phyloP scores from a whole-genome alignment of 2,888 invertebrate genomes.

The Gryllus longicercus region DNA sequence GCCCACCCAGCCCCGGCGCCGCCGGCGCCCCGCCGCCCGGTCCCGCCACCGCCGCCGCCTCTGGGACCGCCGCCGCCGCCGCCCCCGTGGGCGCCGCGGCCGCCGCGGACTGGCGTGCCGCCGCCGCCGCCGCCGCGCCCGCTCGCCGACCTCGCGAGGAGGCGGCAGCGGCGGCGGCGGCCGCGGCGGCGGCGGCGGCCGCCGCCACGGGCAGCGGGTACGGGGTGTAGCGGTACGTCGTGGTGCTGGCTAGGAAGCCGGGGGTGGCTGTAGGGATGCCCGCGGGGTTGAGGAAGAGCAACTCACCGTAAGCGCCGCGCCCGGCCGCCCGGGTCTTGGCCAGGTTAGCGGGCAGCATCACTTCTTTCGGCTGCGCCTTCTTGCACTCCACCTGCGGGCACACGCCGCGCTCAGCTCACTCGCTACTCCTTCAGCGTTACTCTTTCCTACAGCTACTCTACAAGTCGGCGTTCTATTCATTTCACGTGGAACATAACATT shows the following conservation, averaged over 20 bases:
- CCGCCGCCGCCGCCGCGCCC: slow-evolving; percentile 47
- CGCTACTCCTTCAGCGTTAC: no score
- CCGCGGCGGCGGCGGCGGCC: slow-evolving; percentile 36
- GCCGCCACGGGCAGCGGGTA: slow-evolving; percentile 57
- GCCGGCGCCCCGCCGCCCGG: no score
- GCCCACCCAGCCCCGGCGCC: no score
- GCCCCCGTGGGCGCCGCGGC: slow-evolving; percentile 49
- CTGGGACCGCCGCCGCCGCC: slow-evolving; percentile 46
- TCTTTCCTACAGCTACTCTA: no score
- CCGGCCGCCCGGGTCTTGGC: slow-evolving; percentile 93
- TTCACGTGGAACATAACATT: no score
- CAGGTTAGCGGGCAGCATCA: slow-evolving; percentile 96
- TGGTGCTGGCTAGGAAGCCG: slow-evolving; percentile 46
- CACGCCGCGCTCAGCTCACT: neutral
- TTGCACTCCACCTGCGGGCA: slow-evolving; percentile 95
- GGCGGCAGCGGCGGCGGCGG: slow-evolving; percentile 41
- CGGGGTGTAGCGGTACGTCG: slow-evolving; percentile 59
- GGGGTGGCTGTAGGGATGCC: slow-evolving; percentile 41
- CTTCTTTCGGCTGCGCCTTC: slow-evolving; percentile 99
- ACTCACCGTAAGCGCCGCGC: slow-evolving; percentile 97
- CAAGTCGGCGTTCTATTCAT: no score
- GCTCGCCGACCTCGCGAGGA: slow-evolving; percentile 44
- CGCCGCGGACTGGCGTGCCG: slow-evolving; percentile 41
- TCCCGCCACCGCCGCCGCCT: slow-evolving; percentile 40
- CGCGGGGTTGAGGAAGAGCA: slow-evolving; percentile 74